Evolutionary conservation across 2,113 vertebrate genomes (phyloP), one percentile per base, ranked within the genome.

Genomic region (Dinomys branickii): DNA sequence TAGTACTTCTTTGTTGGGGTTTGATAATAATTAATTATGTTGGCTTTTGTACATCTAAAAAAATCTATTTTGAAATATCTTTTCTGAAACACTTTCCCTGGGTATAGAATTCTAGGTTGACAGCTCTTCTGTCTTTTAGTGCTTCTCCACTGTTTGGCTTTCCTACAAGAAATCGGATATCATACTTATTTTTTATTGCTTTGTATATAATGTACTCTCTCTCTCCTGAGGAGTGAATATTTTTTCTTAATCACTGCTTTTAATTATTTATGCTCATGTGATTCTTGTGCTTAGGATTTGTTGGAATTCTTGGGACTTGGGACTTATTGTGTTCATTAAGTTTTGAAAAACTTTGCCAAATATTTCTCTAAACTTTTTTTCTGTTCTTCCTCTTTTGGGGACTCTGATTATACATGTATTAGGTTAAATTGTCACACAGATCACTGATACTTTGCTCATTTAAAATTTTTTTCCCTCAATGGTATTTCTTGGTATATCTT

Each of bases 241-340:
- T 54, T 92, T 41, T 30, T 63, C 33, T 59, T 58, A 67, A 44
- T 77, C 52, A 50, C 19, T 90, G 8, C 33, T 94, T 92, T 90
- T 90, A 71, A 81, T 90, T 61, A 96, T 41, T 94, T 82, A 67
- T 78, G 56, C 2, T 92, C 75, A 67, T 26, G 59, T 91, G 77
- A 78, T 44, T 95, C 54, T 90, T 65, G 26, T 61, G 26, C 35
- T 91, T 91, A 35, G 14, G 2, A 14, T 69, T 77, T 92, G 65
- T 35, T 59, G 17, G 24, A 28, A 17, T 77, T 88, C 69, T 91
- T 82, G 52, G 30, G 67, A 90, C 30, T 56, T 83, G 47, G 58
- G 19, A 3, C 52, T 67, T 93, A 54, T 81, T 61, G 12, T 88
- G n/a, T 81, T 88, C 19, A 85, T 91, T 65, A 71, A 14, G 33